Percentiles rank a stretch among this genome's conserved stretches.
Conservation (phyloP, 2,113 vertebrate species). For the Dasyprocta punctata region DNA sequence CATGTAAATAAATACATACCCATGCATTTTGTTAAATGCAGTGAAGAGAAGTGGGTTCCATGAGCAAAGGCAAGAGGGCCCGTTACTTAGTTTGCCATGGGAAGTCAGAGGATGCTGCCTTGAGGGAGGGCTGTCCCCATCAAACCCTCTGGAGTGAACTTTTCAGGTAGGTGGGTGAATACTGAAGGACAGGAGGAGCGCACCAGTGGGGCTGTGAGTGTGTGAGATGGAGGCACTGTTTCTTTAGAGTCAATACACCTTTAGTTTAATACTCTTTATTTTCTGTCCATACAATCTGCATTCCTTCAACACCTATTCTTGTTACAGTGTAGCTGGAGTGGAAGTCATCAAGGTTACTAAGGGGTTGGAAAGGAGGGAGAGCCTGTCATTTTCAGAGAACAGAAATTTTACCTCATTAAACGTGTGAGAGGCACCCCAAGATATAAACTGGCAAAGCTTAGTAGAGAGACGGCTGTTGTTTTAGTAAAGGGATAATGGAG, state of each 20-base stretch:
- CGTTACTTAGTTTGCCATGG: not conserved
- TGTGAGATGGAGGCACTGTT: not conserved
- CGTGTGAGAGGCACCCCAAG: not conserved
- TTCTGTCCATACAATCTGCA: not conserved
- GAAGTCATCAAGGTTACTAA: not conserved
- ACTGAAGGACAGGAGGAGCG: not conserved
- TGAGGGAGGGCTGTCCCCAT: not conserved
- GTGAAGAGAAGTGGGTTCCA: not conserved
- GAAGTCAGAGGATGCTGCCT: not conserved
- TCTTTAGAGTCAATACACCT: not conserved
- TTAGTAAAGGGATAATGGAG: not conserved
- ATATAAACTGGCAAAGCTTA: not conserved
- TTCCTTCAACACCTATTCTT: not conserved
- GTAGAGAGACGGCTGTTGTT: not conserved
- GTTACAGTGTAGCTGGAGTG: fast-evolving
- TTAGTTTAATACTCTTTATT: not conserved
- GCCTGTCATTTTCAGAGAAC: not conserved
- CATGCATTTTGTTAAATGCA: not conserved
- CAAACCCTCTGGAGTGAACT: not conserved
- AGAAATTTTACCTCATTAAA: not conserved
- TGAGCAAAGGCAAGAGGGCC: not conserved
- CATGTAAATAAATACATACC: not conserved
- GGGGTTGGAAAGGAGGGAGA: not conserved
- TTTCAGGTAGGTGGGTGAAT: not conserved
- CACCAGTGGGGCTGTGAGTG: not conserved